Conservation (phyloP, 2,888 invertebrate species). For the Abrostola tripartita region DNA sequence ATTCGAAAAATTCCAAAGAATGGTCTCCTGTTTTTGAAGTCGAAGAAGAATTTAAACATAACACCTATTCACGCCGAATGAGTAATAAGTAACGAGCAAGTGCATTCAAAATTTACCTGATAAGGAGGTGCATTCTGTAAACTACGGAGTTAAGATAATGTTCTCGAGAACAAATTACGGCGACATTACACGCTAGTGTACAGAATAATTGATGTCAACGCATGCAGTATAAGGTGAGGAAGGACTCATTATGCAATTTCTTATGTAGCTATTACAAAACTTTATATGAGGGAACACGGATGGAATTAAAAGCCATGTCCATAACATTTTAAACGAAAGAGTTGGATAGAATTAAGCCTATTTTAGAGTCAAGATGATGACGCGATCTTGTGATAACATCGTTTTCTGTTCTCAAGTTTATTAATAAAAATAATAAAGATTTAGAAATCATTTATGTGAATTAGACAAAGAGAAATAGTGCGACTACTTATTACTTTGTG, state of each 20-base stretch:
- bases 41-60: neutral
- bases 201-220: constrained; percentile 52
- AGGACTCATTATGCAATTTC: constrained; percentile 28
- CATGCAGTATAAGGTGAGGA: constrained; percentile 45
- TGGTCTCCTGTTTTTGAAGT: no score
- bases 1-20: no score
- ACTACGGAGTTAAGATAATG: constrained; percentile 50
- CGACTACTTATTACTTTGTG: no score
- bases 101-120: constrained; percentile 53
- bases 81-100: constrained; percentile 16
- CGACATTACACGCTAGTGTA: constrained; percentile 19
- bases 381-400: no score
- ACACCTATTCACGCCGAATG: constrained; percentile 19
- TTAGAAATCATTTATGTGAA: no score
- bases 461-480: no score
- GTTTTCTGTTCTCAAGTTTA: no score
- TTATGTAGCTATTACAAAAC: constrained; percentile 7
- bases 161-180: constrained; percentile 35
- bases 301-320: no score
- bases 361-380: no score
- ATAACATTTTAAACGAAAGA: no score
- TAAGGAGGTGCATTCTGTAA: constrained; percentile 57
- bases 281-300: neutral
- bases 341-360: no score
- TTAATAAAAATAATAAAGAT: no score